Base-by-base conservation (phyloP, 1,140 invertebrate species). In the Protaetia brevitarsis region DNA sequence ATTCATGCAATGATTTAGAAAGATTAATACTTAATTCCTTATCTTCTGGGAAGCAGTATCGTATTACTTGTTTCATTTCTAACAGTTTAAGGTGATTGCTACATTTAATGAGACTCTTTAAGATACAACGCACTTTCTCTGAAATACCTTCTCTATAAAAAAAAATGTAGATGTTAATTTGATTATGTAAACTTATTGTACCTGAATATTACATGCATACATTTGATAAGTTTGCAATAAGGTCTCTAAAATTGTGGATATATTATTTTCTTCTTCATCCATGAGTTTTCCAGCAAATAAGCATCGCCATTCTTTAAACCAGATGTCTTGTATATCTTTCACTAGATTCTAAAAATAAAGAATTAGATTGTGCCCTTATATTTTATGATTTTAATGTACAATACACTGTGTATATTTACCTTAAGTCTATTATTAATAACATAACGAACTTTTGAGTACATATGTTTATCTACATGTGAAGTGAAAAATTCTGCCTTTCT, bases 251-350 rank as follows among this genome's bases (percentile, higher is more conserved):
- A 37, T 30, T 58, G 59, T 41, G 5, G 21, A 37, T 37, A 63
- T 41, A 16, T 37, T 11, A 13, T 66, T 19, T 51, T 23, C 45
- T 26, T 31, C 28, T 21, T 19, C 27, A 56, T 73, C 65, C n/a
- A 65, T 8, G 65, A 66, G 72, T 71, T 73, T 76, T 30, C 76
- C 75, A 27, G 72, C 68, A 13, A 76, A 69, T 41, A 77, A 68
- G 68, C 74, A 76, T 63, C 69, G 69, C 74, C 72, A 76, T 29
- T 68, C 66, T 62, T 65, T 58, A 19, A 77, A 65, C 74, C 75
- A 76, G n/a, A 68, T 56, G 7, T 69, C 45, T 66, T 73, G 69
- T 16, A 72, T 68, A n/a, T 73, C 66, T 59, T 71, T 68, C 16
- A 74, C 41, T n/a, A 73, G 21, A 41, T 65, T 64, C 72, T 76